These are phyloP conservation scores for Pammene fasciana DNA, from an alignment of 2,888 invertebrate species.

Conservation along the genomic window DNA sequence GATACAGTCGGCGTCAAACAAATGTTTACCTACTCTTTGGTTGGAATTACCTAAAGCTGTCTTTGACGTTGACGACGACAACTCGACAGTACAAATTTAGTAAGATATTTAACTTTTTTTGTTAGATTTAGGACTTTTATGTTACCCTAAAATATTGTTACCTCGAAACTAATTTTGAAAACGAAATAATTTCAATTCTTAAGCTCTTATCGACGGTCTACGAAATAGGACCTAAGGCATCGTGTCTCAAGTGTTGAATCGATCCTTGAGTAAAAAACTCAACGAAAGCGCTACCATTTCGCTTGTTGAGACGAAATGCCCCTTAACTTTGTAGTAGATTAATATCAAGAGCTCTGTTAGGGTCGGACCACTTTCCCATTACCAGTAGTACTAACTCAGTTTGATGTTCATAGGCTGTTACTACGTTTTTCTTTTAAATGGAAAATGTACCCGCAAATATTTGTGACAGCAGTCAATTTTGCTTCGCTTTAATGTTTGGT, in stretches of 20 bases:
- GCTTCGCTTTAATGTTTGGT: slow-evolving; percentile 30
- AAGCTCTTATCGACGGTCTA: background rate
- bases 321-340: slow-evolving; percentile 56
- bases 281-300: slow-evolving; percentile 52
- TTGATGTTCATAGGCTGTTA: background rate
- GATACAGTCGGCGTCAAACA: no score
- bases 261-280: slow-evolving; percentile 60
- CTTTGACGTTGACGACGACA: no score
- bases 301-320: slow-evolving; percentile 50
- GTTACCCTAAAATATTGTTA: no score
- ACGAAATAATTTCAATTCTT: no score
- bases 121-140: no score
- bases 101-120: no score
- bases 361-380: slow-evolving; percentile 4
- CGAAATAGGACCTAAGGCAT: slow-evolving; percentile 29
- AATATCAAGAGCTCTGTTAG: slow-evolving; percentile 48
- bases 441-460: slow-evolving; percentile 32
- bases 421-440: background rate
- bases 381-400: slow-evolving; percentile 4
- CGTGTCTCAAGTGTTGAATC: slow-evolving; percentile 53
- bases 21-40: no score
- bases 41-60: no score
- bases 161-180: no score
- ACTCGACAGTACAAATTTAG: no score
- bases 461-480: slow-evolving; percentile 32